Conservation (phyloP, 2,113 vertebrate genomes). For the Pao palembangensis region DNA sequence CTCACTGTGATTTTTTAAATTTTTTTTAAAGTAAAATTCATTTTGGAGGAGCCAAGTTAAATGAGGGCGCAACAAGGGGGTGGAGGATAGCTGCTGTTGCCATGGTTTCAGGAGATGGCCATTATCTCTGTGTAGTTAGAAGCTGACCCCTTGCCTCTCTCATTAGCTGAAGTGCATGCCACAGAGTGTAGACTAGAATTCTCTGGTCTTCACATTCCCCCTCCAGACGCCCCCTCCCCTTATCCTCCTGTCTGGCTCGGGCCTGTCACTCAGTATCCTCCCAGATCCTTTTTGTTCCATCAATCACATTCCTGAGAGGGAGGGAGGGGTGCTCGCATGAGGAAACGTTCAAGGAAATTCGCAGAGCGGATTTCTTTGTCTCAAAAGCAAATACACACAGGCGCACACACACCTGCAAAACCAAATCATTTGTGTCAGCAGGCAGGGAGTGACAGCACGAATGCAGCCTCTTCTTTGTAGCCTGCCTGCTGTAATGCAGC, state of each 20-base stretch:
- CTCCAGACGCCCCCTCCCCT: slow-evolving; percentile 9
- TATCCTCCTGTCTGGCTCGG: slow-evolving; percentile 20
- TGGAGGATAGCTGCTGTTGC: slow-evolving; percentile 62
- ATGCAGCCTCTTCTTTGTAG: not conserved
- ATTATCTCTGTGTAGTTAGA: slow-evolving; percentile 74
- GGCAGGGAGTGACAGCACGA: not conserved
- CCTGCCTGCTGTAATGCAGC: not conserved
- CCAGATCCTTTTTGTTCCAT: slow-evolving; percentile 20
- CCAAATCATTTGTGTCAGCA: not conserved
- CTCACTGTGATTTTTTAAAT: slow-evolving; percentile 20
- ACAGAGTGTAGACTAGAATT: slow-evolving; percentile 65
- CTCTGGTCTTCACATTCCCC: slow-evolving; percentile 47
- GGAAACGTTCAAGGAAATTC: slow-evolving; percentile 3
- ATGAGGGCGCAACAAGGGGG: slow-evolving; percentile 33
- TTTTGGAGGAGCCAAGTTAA: slow-evolving; percentile 41
- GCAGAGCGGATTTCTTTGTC: not conserved
- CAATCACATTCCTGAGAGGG: slow-evolving; percentile 26
- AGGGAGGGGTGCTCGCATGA: not conserved
- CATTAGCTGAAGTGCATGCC: slow-evolving; percentile 73
- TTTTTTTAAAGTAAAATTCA: slow-evolving; percentile 18
- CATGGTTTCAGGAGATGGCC: slow-evolving; percentile 71
- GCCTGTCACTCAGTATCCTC: slow-evolving; percentile 45
- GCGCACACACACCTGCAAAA: not conserved
- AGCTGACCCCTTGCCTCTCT: slow-evolving; percentile 70
- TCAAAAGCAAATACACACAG: not conserved